A percentile compares a stretch with the other conserved stretches of the same genome.
Evolutionary conservation across 2,797 vertebrate genomes (phyloP).

Genomic region (Poecile montanus): DNA sequence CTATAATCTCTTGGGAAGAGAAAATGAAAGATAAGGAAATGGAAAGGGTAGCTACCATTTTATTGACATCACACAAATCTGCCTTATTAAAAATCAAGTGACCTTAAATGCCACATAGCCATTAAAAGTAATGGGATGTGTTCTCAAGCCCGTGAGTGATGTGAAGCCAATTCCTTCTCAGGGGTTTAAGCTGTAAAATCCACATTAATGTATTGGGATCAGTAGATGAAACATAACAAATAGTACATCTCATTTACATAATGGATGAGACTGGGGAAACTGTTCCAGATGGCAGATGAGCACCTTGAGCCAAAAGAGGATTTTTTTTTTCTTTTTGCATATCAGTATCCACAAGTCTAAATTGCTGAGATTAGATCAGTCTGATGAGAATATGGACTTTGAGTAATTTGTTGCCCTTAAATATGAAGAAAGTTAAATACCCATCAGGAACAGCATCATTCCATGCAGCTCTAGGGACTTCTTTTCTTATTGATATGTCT

Average conservation of each 20-base stretch:
- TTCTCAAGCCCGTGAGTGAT: constrained; percentile 59
- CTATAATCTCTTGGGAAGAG: background rate
- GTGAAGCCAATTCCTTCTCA: constrained; percentile 56
- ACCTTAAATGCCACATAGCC: constrained; percentile 54
- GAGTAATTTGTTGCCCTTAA: background rate
- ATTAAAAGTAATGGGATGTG: constrained; percentile 67
- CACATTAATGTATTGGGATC: constrained; percentile 66
- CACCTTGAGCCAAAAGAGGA: constrained; percentile 70
- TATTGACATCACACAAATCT: constrained; percentile 9
- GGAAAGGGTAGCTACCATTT: background rate
- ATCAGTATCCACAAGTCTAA: background rate
- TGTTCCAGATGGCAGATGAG: constrained; percentile 73
- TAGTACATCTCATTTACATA: constrained; percentile 73
- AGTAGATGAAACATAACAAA: constrained; percentile 70
- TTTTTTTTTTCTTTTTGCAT: constrained; percentile 3
- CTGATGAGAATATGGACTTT: background rate
- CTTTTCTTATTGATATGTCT: background rate
- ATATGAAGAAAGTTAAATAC: background rate
- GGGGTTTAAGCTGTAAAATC: constrained; percentile 45
- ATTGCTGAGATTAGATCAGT: background rate
- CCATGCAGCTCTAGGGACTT: background rate
- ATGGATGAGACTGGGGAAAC: constrained; percentile 60
- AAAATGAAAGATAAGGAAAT: background rate
- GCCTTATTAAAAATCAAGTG: constrained; percentile 32
- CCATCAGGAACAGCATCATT: background rate